Base-by-base conservation (phyloP, 2,797 vertebrate genomes). In the Poeciliopsis paucimaculata region DNA sequence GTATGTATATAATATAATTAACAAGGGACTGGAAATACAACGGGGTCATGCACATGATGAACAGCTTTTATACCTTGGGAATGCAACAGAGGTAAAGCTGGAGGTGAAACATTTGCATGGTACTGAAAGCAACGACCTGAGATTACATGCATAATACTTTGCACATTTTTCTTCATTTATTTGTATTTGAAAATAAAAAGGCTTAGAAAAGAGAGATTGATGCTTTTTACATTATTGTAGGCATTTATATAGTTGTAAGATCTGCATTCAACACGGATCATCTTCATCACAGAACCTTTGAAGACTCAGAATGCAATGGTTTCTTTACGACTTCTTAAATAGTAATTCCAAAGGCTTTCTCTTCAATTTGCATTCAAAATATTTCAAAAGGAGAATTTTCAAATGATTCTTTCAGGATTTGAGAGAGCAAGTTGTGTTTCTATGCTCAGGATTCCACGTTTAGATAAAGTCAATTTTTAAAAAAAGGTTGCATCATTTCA, bases 141-240 rank as follows among this genome's bases (percentile, higher is more conserved):
- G 83, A 88, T 77, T 66, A 87, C 51, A 88, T 76, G 82, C 84
- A 91, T 80, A 72, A 81, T 73, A 88, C 47, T 91, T 89, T 82
- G 92, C 92, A 92, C 92, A 91, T 92, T 90, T 81, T 3, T 0
- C 2, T 41, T 47, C 12, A 45, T 34, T 66, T 73, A 77, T 81
- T 75, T 83, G 72, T 49, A 20, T 16, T 72, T 68, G 7, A 64
- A 64, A 55, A 62, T 62, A 51, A 74, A 64, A 11, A 1, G 8
- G 20, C 31, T 86, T 78, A 55, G 3, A 53, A 49, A 73, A 73
- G 1, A 83, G 6, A 77, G 3, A 9, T 72, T 62, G 66, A 55
- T 76, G 15, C 55, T 84, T 73, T 71, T 36, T 88, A 87, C 84
- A 84, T 80, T 87, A 73, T 43, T 83, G 77, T 75, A 57, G 1